Evolutionary conservation across 2,888 invertebrate genomes (phyloP).

Genomic region (Hemithea aestivaria): DNA sequence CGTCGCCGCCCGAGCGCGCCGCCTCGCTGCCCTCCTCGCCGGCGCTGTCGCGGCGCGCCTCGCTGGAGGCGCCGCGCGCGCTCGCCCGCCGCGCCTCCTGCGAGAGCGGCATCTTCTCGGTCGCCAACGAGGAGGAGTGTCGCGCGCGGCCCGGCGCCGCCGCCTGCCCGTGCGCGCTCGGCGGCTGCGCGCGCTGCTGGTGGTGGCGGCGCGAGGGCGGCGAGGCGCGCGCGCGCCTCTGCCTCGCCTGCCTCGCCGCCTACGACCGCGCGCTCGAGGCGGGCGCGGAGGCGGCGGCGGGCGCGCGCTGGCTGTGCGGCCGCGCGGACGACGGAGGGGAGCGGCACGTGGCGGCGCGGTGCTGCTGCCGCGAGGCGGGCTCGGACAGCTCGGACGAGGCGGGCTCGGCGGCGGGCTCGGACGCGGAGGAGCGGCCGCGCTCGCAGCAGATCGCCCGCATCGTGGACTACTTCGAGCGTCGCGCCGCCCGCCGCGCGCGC

Average conservation of each 20-base stretch:
- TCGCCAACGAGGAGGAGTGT: constrained; percentile 87
- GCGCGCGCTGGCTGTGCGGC: constrained; percentile 30
- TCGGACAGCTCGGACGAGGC: constrained; percentile 93
- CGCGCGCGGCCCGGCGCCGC: constrained; percentile 55
- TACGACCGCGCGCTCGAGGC: constrained; percentile 52
- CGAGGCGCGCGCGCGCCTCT: constrained; percentile 34
- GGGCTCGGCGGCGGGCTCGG: constrained; percentile 88
- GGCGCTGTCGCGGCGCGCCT: constrained; percentile 46
- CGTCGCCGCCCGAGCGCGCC: constrained; percentile 81
- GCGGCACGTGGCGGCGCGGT: constrained; percentile 54
- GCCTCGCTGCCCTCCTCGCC: constrained; percentile 65
- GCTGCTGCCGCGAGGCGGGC: constrained; percentile 74
- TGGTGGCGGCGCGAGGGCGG: constrained; percentile 54
- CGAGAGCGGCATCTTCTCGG: constrained; percentile 94
- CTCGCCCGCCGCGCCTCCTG: constrained; percentile 86
- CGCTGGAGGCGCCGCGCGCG: constrained; percentile 36
- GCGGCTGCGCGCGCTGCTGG: constrained; percentile 68
- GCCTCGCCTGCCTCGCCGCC: constrained; percentile 47
- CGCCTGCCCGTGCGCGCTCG: constrained; percentile 65
- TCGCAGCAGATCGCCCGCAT: constrained; percentile 88
- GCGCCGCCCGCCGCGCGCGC: constrained; percentile 27
- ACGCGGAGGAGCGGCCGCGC: constrained; percentile 83
- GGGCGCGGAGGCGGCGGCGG: constrained; percentile 27
- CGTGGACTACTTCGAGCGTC: constrained; percentile 91
- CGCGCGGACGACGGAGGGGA: constrained; percentile 35